Evolutionary conservation across 2,113 vertebrate genomes (phyloP).

Genomic region (Bucco capensis): DNA sequence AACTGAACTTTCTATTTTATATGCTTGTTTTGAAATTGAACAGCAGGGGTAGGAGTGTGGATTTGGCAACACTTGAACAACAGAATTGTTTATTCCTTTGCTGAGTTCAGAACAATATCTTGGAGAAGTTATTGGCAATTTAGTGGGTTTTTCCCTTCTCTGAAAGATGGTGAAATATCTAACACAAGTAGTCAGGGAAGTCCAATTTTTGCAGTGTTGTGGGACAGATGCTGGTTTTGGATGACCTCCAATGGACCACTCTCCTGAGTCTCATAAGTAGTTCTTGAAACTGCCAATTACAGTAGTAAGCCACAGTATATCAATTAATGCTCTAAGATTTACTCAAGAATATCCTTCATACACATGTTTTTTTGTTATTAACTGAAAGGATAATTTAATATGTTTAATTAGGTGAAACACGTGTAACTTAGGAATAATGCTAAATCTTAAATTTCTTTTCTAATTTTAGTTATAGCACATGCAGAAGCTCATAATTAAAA

Average conservation of each 20-base stretch:
- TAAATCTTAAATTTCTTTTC: background rate
- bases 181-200: background rate
- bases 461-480: background rate
- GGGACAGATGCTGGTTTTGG: background rate
- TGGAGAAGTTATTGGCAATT: background rate
- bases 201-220: background rate
- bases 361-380: background rate
- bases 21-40: background rate
- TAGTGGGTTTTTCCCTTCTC: background rate
- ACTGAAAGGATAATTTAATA: background rate
- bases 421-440: background rate
- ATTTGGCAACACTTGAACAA: background rate
- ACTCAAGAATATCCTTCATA: background rate
- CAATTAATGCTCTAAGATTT: background rate
- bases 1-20: background rate
- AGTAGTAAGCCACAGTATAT: background rate
- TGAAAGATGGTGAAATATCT: background rate
- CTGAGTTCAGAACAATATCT: background rate
- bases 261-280: background rate
- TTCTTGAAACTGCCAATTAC: background rate
- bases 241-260: background rate
- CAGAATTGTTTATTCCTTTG: background rate
- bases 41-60: background rate
- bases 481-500: background rate
- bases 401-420: background rate